A percentile compares a stretch with the other conserved stretches of the same genome.
These are phyloP conservation scores for Galendromus occidentalis DNA, from an alignment of 1,140 invertebrate genomes.

Conservation along the genomic window DNA sequence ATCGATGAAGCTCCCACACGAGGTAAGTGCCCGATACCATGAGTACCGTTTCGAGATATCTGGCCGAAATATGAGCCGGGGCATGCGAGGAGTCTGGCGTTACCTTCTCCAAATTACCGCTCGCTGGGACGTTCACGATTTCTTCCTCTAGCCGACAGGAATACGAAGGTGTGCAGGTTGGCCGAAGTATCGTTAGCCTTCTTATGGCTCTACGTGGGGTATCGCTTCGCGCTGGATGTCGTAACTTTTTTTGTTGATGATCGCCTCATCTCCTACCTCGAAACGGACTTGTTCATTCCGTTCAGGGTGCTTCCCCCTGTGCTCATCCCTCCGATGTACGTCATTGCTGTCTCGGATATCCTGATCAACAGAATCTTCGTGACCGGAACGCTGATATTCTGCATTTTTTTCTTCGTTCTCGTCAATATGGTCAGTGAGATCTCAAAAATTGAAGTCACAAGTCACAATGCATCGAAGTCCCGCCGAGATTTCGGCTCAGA, in stretches of 20 bases:
- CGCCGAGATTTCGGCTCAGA: no score
- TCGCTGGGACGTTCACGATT: no score
- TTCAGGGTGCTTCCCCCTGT: background rate
- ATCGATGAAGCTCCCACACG: no score
- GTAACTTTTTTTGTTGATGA: background rate
- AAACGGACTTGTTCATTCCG: background rate
- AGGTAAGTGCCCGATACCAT: no score
- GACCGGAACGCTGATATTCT: background rate
- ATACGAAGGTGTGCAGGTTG: no score
- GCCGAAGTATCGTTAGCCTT: no score
- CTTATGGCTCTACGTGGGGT: background rate
- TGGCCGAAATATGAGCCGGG: no score
- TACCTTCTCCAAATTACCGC: no score
- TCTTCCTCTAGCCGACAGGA: no score
- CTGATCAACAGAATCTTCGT: background rate
- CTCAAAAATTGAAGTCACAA: background rate
- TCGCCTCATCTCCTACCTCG: background rate
- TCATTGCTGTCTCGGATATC: background rate
- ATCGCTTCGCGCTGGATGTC: background rate
- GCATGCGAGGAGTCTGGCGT: no score
- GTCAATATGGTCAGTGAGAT: background rate
- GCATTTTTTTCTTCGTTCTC: background rate
- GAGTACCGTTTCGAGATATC: no score
- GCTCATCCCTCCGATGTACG: background rate
- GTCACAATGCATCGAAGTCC: no score